Conservation (phyloP, 2,888 invertebrate species). For the Ametastegia equiseti region DNA sequence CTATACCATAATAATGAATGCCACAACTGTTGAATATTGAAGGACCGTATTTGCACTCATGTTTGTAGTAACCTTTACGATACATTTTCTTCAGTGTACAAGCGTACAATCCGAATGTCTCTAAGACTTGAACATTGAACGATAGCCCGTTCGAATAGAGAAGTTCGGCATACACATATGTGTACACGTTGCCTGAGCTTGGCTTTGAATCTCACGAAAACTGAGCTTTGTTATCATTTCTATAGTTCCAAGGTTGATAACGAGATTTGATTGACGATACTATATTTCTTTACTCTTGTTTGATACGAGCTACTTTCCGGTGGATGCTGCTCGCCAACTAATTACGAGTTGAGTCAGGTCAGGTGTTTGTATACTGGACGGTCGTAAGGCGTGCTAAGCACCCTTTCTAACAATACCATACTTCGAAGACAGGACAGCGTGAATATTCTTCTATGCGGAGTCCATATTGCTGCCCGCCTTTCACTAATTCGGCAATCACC, state of each 20-base stretch:
- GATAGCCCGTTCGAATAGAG: too few relatives aligned
- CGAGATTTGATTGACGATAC: neutral
- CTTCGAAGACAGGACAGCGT: neutral
- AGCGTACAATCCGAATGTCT: too few relatives aligned
- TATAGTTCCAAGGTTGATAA: neutral
- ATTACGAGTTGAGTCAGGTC: neutral
- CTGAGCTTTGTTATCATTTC: neutral
- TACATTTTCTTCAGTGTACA: too few relatives aligned
- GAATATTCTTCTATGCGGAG: neutral
- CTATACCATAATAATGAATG: too few relatives aligned
- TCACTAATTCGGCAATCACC: neutral
- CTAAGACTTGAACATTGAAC: too few relatives aligned
- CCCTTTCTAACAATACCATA: neutral
- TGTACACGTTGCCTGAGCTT: too few relatives aligned
- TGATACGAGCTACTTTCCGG: neutral
- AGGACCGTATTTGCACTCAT: too few relatives aligned
- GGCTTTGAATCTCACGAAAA: too few relatives aligned
- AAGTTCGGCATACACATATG: too few relatives aligned
- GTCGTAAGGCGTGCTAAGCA: neutral
- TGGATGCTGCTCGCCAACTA: neutral
- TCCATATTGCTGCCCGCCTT: neutral
- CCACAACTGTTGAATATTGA: too few relatives aligned
- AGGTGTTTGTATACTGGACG: too few relatives aligned
- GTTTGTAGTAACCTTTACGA: too few relatives aligned
- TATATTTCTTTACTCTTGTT: neutral